Evolutionary conservation across 2,888 invertebrate species (phyloP), one percentile per base, ranked within the genome.

Genomic region (Corythucha ciliata): DNA sequence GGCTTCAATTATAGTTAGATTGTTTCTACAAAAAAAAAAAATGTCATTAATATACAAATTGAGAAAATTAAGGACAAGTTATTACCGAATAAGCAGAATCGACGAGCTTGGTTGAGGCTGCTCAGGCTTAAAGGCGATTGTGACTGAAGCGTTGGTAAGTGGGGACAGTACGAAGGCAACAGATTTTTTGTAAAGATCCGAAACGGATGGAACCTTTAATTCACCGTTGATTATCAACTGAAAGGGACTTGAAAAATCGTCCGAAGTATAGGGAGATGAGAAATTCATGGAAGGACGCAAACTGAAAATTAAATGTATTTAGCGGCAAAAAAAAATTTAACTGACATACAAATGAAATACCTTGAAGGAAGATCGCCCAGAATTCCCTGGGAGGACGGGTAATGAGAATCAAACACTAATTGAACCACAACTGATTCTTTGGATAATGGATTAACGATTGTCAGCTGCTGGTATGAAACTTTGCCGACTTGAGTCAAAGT

Each of bases 1-100:
- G 2, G 83, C 80, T 69, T 97, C 96, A 64, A 94, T 68, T 29
- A 91, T 79, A 0, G 96, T 97, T 64, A 97, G 72, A 69, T 97
- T 97, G 68, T 96, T 97, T 62, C 94, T 82, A 67, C 29, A 54
- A 54, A 16, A 22, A 42, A 52, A 16, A 18, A 52, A 36, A 16
- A 8, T 12, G 16, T 20, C 16, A n/a, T 40, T 21, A 6, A 12
- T 4, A 21, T 22, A 3, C 8, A 21, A 40, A 21, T 40, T 2
- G 2, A n/a, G 8, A 2, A 24, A 41, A 41, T n/a, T 6, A 41
- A 25, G 20, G 26, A 40, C 25, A 12, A 45, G 37, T 48, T 41
- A 1, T 64, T 65, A 58, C 59, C 59, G 41, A 64, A 79, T 66
- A 59, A 75, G 74, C 10, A 79, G 64, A 53, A 73, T 67, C 1